Evolutionary conservation across 2,113 vertebrate genomes (phyloP), one percentile per base, ranked within the genome.

Genomic region (Egretta garzetta): DNA sequence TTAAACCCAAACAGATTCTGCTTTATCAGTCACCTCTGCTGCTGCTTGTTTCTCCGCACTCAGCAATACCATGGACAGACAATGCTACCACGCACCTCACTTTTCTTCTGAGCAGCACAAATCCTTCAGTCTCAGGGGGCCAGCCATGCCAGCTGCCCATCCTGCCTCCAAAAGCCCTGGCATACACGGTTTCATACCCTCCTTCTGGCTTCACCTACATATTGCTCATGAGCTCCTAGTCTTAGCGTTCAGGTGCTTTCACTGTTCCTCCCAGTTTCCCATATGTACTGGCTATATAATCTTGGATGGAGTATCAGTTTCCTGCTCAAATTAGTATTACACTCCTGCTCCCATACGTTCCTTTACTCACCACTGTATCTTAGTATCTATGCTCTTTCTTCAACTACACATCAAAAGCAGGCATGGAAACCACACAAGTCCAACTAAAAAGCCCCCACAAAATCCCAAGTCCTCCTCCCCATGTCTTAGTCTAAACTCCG

Each of bases 61-160:
- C 32, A 75, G 16, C 15, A 27, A 13, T 27, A 24, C 5, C 14
- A n/a, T 5, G 26, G 12, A 30, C 6, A 56, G 62, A 5, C n/a
- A 85, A 11, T 12, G 17, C 17, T 67, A 19, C 15, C 30, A 71
- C 28, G 55, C 0, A 0, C 4, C 14, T 60, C 33, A 21, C 12
- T 68, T 63, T 14, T 33, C 52, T 63, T 90, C 66, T 83, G 24
- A 84, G 59, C 45, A 86, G 59, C 4, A 5, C 50, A 81, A 50
- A 91, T 84, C 18, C n/a, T 83, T 56, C 49, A 5, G 23, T 53
- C 15, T 37, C 39, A 56, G 63, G 64, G 64, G 27, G 70, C 20
- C 43, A 88, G 39, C 26, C 27, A 16, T 43, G 35, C 15, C 52
- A 91, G 35, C 15, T 82, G 43, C 24, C 43, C 12, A 14, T 71